Conservation (phyloP, 2,888 invertebrate species). For the Beris morrisii region DNA sequence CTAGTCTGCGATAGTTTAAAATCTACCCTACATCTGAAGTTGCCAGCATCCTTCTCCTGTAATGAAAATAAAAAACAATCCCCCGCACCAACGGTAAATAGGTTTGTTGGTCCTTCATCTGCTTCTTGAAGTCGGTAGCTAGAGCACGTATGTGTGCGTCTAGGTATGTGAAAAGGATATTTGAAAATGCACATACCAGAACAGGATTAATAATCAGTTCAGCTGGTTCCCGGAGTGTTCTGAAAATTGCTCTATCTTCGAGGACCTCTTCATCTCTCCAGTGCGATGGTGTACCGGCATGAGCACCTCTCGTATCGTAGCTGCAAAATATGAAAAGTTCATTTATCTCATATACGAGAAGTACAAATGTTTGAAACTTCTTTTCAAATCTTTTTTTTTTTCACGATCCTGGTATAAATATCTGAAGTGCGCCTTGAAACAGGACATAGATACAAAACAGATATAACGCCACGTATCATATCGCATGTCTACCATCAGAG, state of each 20-base stretch:
- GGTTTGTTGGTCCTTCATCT: slow-evolving; percentile 35
- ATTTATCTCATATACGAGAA: slow-evolving; percentile 20
- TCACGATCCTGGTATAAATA: too few species aligned
- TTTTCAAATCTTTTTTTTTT: too few species aligned
- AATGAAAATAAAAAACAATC: slow-evolving; percentile 26
- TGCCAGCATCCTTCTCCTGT: slow-evolving; percentile 69
- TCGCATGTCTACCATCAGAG: too few species aligned
- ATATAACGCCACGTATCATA: too few species aligned
- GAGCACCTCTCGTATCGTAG: slow-evolving; percentile 64
- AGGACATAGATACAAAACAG: too few species aligned
- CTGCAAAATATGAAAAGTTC: slow-evolving; percentile 49
- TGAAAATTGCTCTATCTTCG: slow-evolving; percentile 64
- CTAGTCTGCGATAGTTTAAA: slow-evolving; percentile 76
- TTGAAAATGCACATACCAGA: slow-evolving; percentile 52
- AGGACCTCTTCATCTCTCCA: slow-evolving; percentile 66
- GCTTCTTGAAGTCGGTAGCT: too few species aligned
- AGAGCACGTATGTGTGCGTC: too few species aligned
- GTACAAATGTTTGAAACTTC: slow-evolving; percentile 11
- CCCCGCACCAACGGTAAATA: slow-evolving; percentile 21
- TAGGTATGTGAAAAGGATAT: not conserved
- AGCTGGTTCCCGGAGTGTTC: slow-evolving; percentile 62
- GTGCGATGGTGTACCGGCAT: slow-evolving; percentile 62
- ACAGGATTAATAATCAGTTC: slow-evolving; percentile 64
- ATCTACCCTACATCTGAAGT: slow-evolving; percentile 77
- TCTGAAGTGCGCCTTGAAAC: too few species aligned